Base-by-base conservation (phyloP, 2,113 vertebrate species). In the Silurus glanis region DNA sequence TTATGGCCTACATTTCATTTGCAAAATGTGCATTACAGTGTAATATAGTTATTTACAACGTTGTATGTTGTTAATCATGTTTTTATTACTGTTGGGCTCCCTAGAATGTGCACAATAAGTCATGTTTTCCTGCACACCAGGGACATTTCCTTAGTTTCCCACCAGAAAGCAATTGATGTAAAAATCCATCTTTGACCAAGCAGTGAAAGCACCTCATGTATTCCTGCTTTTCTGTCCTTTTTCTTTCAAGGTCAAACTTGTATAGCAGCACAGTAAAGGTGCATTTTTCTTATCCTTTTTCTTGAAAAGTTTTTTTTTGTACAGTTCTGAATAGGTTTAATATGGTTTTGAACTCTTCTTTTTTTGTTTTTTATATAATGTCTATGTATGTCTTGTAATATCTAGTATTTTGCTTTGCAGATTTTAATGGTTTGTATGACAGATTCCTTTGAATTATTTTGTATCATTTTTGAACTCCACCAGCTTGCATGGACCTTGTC, bases 211-310 rank as follows among this genome's bases (percentile, higher is more conserved):
- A 25, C 75, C 37, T 25, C 61, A 69, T 71, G 83, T 14, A n/a
- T 78, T 10, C 23, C 71, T 80, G 56, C 49, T 45, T 37, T 61
- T 67, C 85, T 58, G 66, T 47, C 25, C 67, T 84, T 62, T 88
- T 71, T 78, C 51, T 14, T 28, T 8, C 55, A 81, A 72, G 78
- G 76, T 81, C 78, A 82, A 37, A 75, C 61, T 56, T 69, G 74
- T 67, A 80, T 66, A 21, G 45, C 49, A 47, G 25, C 47, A 71
- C 47, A 53, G 58, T 61, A 58, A 56, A 83, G 72, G 45, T 19
- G 23, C 58, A 69, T 78, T 69, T 58, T 56, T 55, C 37, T 37
- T 37, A 37, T 80, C 47, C 16, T 23, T 21, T 56, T 79, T 83
- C 59, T 61, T 51, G 4, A 9, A 25, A 79, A 64, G 19, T 55